A percentile compares a stretch with the other conserved stretches of the same genome.
Conservation (phyloP, 2,113 vertebrate genomes). For the Eira barbara region DNA sequence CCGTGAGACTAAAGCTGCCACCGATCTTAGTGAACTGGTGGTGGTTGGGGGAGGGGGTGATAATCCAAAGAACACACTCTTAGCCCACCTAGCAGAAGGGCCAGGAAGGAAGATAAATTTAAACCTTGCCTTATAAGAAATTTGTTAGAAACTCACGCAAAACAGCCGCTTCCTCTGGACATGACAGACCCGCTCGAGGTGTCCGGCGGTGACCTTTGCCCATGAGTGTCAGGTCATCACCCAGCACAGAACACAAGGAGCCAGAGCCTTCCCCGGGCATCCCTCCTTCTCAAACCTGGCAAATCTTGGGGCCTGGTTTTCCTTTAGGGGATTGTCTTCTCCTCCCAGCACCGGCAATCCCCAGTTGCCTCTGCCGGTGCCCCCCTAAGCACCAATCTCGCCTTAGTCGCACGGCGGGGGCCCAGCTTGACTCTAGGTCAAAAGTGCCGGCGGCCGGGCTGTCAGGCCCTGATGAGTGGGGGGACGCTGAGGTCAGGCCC, state of each 20-base stretch:
- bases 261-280: background rate
- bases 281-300: constrained; percentile 6
- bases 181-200: constrained; percentile 54
- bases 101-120: constrained; percentile 5
- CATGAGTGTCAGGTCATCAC: constrained; percentile 38
- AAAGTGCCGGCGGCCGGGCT: constrained; percentile 9
- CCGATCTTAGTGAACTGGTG: background rate
- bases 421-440: background rate
- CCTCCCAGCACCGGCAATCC: background rate
- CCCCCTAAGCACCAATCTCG: background rate
- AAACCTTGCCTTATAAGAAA: constrained; percentile 57
- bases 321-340: constrained; percentile 11
- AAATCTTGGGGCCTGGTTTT: constrained; percentile 23
- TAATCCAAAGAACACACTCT: constrained; percentile 54
- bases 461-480: constrained; percentile 29
- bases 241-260: constrained; percentile 28
- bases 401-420: background rate
- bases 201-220: constrained; percentile 53
- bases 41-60: background rate
- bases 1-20: constrained; percentile 38
- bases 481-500: background rate
- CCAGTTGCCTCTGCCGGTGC: background rate
- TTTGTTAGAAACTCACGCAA: constrained; percentile 54
- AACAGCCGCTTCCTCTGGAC: constrained; percentile 61
- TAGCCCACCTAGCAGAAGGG: background rate